Evolutionary conservation across 2,113 vertebrate species (phyloP).

Genomic region (Circaetus cinerascens): DNA sequence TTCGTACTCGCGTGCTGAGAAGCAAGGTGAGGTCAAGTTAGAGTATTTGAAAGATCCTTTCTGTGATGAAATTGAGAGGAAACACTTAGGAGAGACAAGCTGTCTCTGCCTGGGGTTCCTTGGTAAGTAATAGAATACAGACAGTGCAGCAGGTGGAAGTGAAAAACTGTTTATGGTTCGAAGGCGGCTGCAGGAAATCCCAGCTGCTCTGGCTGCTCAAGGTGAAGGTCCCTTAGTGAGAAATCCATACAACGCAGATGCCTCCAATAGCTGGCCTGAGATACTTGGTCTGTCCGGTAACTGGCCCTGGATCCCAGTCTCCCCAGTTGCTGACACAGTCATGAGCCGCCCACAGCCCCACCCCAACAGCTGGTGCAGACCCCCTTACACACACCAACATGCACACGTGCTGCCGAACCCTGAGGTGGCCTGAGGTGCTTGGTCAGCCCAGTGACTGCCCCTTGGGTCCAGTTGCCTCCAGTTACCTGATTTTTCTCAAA

Average conservation of each 20-base stretch:
- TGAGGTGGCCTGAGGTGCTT: neutral
- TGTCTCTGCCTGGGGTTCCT: no score
- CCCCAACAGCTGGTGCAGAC: neutral
- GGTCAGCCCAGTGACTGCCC: neutral
- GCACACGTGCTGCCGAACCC: neutral
- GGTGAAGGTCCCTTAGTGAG: neutral
- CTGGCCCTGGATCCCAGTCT: neutral
- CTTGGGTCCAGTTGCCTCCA: neutral
- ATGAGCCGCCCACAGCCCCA: neutral
- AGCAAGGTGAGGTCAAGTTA: neutral
- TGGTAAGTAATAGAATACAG: no score
- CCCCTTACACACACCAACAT: no score
- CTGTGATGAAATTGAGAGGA: neutral
- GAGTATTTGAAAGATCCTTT: neutral
- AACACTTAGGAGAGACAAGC: neutral
- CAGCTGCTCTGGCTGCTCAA: neutral
- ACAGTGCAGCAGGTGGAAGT: neutral
- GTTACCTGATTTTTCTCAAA: neutral
- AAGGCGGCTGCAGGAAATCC: neutral
- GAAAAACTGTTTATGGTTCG: accelerated
- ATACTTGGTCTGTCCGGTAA: neutral
- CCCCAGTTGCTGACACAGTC: neutral
- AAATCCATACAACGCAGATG: accelerated
- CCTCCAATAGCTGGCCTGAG: neutral
- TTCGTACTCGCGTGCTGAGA: accelerated